Evolutionary conservation across 2,797 vertebrate genomes (phyloP).

Genomic region (Chrosomus eos): DNA sequence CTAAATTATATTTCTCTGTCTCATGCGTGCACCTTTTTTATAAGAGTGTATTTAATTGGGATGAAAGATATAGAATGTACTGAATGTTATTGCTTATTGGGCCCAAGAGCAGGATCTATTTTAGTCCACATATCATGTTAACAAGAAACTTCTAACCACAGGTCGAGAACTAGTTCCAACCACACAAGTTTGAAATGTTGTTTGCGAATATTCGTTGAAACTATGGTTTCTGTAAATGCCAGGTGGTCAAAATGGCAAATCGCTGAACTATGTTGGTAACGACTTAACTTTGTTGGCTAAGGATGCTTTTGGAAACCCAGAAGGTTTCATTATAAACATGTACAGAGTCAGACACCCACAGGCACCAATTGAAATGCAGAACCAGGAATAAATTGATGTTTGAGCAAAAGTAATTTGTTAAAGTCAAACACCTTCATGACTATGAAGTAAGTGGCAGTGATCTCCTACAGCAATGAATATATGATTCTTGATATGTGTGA

Average conservation of each 20-base stretch:
- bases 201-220: neutral
- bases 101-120: neutral
- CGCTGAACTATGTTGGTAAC: neutral
- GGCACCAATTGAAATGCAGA: slow-evolving; percentile 1
- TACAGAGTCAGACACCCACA: neutral
- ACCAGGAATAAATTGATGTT: neutral
- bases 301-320: neutral
- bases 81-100: neutral
- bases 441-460: neutral
- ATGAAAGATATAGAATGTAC: neutral
- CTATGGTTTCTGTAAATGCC: neutral
- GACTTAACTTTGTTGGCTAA: neutral
- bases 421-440: neutral
- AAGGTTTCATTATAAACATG: no score
- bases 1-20: neutral
- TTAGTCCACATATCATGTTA: neutral
- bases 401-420: slow-evolving; percentile 4
- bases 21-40: neutral
- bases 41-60: neutral
- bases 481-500: neutral
- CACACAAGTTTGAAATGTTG: neutral
- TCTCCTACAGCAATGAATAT: neutral
- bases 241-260: neutral
- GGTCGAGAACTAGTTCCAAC: no score
- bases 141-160: neutral